Conservation (phyloP, 2,797 vertebrate species). For the Sebastes reedi region DNA sequence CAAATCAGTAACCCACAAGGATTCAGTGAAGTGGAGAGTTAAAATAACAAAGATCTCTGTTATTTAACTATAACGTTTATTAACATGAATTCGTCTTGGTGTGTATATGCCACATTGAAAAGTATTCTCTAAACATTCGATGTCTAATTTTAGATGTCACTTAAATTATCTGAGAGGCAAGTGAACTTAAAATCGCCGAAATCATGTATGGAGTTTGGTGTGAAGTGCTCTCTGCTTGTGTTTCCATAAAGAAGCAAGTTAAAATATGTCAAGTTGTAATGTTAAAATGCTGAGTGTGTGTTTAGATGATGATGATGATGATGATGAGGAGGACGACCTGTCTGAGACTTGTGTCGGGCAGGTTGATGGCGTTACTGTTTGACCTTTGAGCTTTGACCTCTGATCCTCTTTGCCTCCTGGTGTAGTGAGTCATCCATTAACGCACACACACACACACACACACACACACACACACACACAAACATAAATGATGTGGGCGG, state of each 20-base stretch:
- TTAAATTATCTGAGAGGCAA: neutral
- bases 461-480: slow-evolving; percentile 5
- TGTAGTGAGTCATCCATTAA: slow-evolving; percentile 22
- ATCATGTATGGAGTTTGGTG: neutral
- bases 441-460: neutral
- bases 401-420: slow-evolving; percentile 24
- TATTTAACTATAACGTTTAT: neutral
- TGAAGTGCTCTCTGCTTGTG: neutral
- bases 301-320: neutral
- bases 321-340: neutral
- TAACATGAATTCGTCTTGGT: neutral
- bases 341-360: neutral
- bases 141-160: neutral
- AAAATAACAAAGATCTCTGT: neutral
- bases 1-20: too few relatives aligned
- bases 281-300: neutral
- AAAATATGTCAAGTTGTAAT: neutral
- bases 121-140: too few relatives aligned
- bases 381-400: slow-evolving; percentile 22
- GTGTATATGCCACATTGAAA: neutral
- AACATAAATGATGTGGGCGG: neutral
- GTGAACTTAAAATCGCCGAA: neutral
- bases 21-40: neutral
- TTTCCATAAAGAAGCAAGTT: neutral
- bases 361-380: neutral